phyloP scores from a whole-genome alignment of 2,888 invertebrate genomes.

The Dexiosoma caninum region DNA sequence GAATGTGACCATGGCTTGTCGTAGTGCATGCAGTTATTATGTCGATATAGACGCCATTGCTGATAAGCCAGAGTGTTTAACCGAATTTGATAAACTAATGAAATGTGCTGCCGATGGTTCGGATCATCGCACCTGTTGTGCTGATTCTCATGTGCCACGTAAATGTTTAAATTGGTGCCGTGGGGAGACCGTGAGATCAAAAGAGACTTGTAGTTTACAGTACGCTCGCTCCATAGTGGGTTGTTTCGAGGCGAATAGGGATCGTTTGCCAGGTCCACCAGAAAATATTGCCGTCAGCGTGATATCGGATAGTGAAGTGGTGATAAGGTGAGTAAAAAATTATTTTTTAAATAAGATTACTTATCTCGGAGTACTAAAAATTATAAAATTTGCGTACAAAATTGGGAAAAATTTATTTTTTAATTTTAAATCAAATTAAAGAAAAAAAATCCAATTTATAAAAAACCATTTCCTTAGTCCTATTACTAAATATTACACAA shows the following conservation, averaged over 20 bases:
- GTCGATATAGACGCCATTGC: slow-evolving; percentile 90
- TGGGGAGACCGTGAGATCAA: slow-evolving; percentile 83
- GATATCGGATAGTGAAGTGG: slow-evolving; percentile 80
- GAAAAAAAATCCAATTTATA: no score
- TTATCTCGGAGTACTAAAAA: neutral
- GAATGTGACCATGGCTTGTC: slow-evolving; percentile 88
- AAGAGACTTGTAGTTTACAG: slow-evolving; percentile 84
- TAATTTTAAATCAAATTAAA: no score
- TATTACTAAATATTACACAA: no score
- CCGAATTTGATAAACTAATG: slow-evolving; percentile 91
- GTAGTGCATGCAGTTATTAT: slow-evolving; percentile 90
- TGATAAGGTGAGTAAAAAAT: slow-evolving; percentile 77
- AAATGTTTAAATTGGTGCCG: slow-evolving; percentile 91
- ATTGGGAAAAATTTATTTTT: no score
- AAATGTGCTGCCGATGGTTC: slow-evolving; percentile 89
- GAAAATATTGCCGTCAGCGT: slow-evolving; percentile 81
- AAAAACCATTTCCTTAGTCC: no score
- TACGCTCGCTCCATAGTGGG: slow-evolving; percentile 87
- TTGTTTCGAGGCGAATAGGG: slow-evolving; percentile 89
- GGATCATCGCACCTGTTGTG: slow-evolving; percentile 91
- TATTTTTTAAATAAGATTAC: neutral
- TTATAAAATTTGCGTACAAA: no score
- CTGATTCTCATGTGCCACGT: slow-evolving; percentile 87
- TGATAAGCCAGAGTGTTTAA: slow-evolving; percentile 88
- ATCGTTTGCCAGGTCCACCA: slow-evolving; percentile 89